Percentiles rank a stretch among this genome's conserved stretches.
These are phyloP conservation scores for Cromileptes altivelis DNA, from an alignment of 2,113 vertebrate genomes.

Conservation along the genomic window DNA sequence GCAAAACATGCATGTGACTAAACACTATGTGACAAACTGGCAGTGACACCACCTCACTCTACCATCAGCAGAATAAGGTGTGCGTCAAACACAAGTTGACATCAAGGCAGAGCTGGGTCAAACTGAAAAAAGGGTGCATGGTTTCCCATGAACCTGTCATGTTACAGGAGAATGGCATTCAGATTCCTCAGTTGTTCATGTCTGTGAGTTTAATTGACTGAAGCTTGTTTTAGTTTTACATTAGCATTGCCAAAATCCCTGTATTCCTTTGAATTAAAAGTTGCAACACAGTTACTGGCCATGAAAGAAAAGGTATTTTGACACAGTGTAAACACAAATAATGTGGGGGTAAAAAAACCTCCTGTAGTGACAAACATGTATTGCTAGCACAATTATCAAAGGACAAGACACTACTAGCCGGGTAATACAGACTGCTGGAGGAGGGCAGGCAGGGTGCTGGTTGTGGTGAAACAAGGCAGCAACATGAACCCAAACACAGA, in stretches of 20 bases:
- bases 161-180: background rate
- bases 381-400: conserved; percentile 8
- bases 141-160: background rate
- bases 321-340: conserved; percentile 2
- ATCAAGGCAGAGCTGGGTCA: conserved; percentile 45
- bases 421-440: conserved; percentile 1
- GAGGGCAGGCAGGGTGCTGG: conserved; percentile 39
- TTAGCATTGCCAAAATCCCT: background rate
- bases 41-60: conserved; percentile 29
- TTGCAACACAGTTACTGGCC: background rate
- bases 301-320: conserved; percentile 1
- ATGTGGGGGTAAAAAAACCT: background rate
- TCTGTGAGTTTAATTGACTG: background rate
- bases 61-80: conserved; percentile 6
- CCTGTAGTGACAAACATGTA: background rate
- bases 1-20: conserved; percentile 70
- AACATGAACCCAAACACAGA: conserved; percentile 56
- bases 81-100: conserved; percentile 7
- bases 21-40: conserved; percentile 5
- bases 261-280: background rate
- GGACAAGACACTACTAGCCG: conserved; percentile 18
- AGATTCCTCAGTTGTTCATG: background rate
- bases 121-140: conserved; percentile 12
- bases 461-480: conserved; percentile 55
- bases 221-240: background rate